Conservation (phyloP, 2,888 invertebrate species). For the Cerastis leucographa region DNA sequence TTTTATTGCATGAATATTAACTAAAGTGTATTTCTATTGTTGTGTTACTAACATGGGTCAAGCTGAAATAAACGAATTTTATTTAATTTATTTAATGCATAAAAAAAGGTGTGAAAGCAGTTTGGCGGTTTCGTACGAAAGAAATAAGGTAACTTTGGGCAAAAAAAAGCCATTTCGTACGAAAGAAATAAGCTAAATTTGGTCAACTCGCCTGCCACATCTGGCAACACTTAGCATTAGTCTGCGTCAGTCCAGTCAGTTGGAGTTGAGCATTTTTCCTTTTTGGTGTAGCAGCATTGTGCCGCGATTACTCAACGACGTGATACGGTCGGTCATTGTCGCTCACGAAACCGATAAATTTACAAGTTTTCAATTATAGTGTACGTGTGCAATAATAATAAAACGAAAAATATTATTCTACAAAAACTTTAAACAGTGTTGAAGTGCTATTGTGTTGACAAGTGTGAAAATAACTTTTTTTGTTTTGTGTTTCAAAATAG, state of each 20-base stretch:
- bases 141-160: too few relatives aligned
- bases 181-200: neutral
- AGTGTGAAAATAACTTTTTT: slow-evolving; percentile 63
- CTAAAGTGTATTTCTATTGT: too few relatives aligned
- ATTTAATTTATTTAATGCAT: too few relatives aligned
- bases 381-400: slow-evolving; percentile 43
- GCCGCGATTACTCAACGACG: slow-evolving; percentile 59
- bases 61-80: too few relatives aligned
- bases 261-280: slow-evolving; percentile 11
- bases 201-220: neutral
- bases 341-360: slow-evolving; percentile 34
- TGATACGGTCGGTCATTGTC: slow-evolving; percentile 54
- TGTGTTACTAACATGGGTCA: too few relatives aligned
- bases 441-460: slow-evolving; percentile 66
- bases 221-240: neutral
- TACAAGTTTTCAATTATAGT: slow-evolving; percentile 40
- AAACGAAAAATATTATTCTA: slow-evolving; percentile 18
- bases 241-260: slow-evolving; percentile 4
- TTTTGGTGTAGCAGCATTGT: slow-evolving; percentile 47
- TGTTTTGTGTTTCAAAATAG: slow-evolving; percentile 66
- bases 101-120: too few relatives aligned
- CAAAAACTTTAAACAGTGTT: slow-evolving; percentile 38
- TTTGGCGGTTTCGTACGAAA: too few relatives aligned
- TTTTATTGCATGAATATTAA: too few relatives aligned
- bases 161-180: neutral